A percentile compares a stretch with the other conserved stretches of the same genome.
Evolutionary conservation across 2,113 vertebrate genomes (phyloP).

Genomic region (Dasypus novemcinctus): DNA sequence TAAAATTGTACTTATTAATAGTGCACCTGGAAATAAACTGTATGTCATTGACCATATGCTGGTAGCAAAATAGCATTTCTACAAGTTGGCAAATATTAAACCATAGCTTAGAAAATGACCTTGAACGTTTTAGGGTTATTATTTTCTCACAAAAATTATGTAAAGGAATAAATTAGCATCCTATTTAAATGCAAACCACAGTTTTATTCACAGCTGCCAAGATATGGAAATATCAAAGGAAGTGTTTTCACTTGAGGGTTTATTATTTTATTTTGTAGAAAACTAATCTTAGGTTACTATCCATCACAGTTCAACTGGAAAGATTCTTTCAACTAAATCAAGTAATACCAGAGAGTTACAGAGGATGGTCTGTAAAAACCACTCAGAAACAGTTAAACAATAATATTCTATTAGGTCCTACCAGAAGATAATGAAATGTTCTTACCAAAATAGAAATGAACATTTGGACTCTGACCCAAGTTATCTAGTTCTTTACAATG

Average conservation of each 20-base stretch:
- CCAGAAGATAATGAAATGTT: constrained; percentile 34
- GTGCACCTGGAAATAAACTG: constrained; percentile 60
- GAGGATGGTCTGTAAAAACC: neutral
- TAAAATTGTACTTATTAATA: constrained; percentile 54
- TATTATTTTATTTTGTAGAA: constrained; percentile 58
- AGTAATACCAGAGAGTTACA: neutral
- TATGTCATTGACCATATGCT: constrained; percentile 56
- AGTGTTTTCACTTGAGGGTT: constrained; percentile 53
- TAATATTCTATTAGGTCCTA: neutral
- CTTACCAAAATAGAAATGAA: constrained; percentile 48
- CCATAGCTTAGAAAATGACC: constrained; percentile 57
- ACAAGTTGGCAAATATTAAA: constrained; percentile 69
- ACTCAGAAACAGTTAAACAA: neutral
- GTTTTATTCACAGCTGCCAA: constrained; percentile 57
- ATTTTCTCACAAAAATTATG: constrained; percentile 72
- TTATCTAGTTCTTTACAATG: neutral
- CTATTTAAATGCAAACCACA: constrained; percentile 67
- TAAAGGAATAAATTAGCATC: constrained; percentile 66
- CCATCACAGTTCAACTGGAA: constrained; percentile 44
- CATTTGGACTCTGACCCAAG: neutral
- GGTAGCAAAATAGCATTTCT: constrained; percentile 68
- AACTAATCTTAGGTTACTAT: constrained; percentile 41
- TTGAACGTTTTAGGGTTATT: constrained; percentile 46
- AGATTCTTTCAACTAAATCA: constrained; percentile 57
- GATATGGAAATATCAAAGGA: constrained; percentile 47